Conservation (phyloP, 2,888 invertebrate genomes). For the Ashinkailepas kermadecensis region DNA sequence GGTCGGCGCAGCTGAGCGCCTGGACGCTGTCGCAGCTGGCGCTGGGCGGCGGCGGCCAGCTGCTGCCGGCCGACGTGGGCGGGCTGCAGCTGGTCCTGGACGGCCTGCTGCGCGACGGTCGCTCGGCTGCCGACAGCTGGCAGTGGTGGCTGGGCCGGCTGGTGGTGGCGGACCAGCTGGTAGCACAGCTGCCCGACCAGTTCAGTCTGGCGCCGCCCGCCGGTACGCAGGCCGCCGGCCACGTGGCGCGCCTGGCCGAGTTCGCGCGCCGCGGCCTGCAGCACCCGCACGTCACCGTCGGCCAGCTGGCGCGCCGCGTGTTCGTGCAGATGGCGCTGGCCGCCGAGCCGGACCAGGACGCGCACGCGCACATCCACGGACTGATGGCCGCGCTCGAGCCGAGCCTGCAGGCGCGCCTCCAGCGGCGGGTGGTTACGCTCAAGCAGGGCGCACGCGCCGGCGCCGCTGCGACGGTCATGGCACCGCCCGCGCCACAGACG, state of each 20-base stretch:
- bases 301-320: conserved; percentile 41
- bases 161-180: conserved; percentile 42
- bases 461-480: no score
- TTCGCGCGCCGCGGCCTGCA: conserved; percentile 41
- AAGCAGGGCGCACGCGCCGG: no score
- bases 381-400: conserved; percentile 36
- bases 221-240: conserved; percentile 34
- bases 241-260: conserved; percentile 38
- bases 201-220: conserved; percentile 37
- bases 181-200: conserved; percentile 43
- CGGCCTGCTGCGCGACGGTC: conserved; percentile 40
- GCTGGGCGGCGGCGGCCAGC: conserved; percentile 43
- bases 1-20: conserved; percentile 43
- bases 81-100: conserved; percentile 41
- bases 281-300: conserved; percentile 41
- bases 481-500: conserved; percentile 22
- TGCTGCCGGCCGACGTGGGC: conserved; percentile 43
- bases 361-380: conserved; percentile 39
- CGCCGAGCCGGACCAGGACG: conserved; percentile 39
- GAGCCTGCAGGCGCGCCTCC: conserved; percentile 34
- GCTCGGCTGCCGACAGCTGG: conserved; percentile 38
- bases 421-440: conserved; percentile 21
- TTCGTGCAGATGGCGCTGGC: conserved; percentile 40
- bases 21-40: conserved; percentile 44
- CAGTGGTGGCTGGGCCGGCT: conserved; percentile 45